Base-by-base conservation (phyloP, 2,113 vertebrate genomes). In the Amphilophus citrinellus region DNA sequence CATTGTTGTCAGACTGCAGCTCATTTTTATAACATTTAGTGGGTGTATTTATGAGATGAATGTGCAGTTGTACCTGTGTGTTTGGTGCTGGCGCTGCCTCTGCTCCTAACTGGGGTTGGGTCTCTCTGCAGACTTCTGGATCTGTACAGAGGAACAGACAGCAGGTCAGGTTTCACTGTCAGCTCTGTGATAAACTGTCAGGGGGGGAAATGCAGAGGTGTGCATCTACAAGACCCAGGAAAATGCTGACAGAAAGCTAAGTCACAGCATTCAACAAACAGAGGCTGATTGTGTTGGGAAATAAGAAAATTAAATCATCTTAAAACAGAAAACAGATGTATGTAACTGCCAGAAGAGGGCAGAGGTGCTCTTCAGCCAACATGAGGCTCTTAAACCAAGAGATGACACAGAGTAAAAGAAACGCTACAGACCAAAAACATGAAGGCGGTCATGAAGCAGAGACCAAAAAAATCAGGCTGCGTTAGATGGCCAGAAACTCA, bases 121-220 rank as follows among this genome's bases (percentile, higher is more conserved):
- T 57, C 75, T 95, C 79, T 96, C 95, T 95, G 94, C 94, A 86
- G 95, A 94, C 87, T 92, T 96, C 85, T 96, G 96, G 44, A 96
- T 93, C 96, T 96, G 91, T 75, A 56, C 10, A 61, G 37, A 84
- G 30, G 75, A 57, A 86, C 24, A 89, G 8, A 89, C 9, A 22
- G 37, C 15, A 0, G 20, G 44, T 82, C 22, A 76, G 3, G 35
- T 77, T 78, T 65, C 20, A 22, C 5, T 0, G 3, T 32, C 30
- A 75, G 13, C 13, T 50, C 30, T 17, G 53, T 30, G 47, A 50
- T 15, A 37, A 59, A 14, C 18, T n/a, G 24, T 44, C 14, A 1
- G 37, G 4, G 1, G n/a, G 47, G 22, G 1, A 77, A 39, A 53
- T 10, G 39, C n/a, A 63, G 57, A 7, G 1, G 18, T 18, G 20